These are phyloP conservation scores for Heliconius hermathena DNA, from an alignment of 1,140 invertebrate genomes.

Conservation along the genomic window DNA sequence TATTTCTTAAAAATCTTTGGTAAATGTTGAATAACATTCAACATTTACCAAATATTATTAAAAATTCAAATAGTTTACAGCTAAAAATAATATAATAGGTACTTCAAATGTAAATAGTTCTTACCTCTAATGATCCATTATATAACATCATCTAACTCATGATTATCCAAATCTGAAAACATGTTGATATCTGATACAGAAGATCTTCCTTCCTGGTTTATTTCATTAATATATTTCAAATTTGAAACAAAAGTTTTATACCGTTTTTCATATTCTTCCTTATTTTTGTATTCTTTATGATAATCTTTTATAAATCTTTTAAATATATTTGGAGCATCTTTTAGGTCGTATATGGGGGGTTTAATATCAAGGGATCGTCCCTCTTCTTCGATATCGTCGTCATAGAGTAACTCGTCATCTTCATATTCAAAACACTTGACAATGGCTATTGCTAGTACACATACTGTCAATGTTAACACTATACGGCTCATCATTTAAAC, in stretches of 20 bases:
- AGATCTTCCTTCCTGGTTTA: conserved; percentile 48
- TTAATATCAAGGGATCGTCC: conserved; percentile 28
- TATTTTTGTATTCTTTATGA: conserved; percentile 55
- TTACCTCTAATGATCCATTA: neutral
- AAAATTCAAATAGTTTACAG: too few species aligned
- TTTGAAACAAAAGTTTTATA: conserved; percentile 55
- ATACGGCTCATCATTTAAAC: conserved; percentile 47
- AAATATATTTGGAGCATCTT: conserved; percentile 55
- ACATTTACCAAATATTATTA: too few species aligned
- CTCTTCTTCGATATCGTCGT: conserved; percentile 39
- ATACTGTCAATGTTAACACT: conserved; percentile 36
- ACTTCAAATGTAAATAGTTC: neutral
- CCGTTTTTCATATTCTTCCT: conserved; percentile 50
- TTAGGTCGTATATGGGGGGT: conserved; percentile 51
- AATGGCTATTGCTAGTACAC: conserved; percentile 30
- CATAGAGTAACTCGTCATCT: conserved; percentile 35
- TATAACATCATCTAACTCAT: conserved; percentile 38
- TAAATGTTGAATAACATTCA: too few species aligned
- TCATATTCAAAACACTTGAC: conserved; percentile 30
- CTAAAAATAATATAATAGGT: neutral
- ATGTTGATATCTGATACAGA: conserved; percentile 54
- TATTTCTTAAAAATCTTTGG: too few species aligned
- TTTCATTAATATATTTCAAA: conserved; percentile 58
- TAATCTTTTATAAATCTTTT: conserved; percentile 55
- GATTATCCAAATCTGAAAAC: conserved; percentile 54